Percentiles rank a stretch among this genome's conserved stretches.
These are phyloP conservation scores for Craniophora ligustri DNA, from an alignment of 2,888 invertebrate genomes.

Conservation along the genomic window DNA sequence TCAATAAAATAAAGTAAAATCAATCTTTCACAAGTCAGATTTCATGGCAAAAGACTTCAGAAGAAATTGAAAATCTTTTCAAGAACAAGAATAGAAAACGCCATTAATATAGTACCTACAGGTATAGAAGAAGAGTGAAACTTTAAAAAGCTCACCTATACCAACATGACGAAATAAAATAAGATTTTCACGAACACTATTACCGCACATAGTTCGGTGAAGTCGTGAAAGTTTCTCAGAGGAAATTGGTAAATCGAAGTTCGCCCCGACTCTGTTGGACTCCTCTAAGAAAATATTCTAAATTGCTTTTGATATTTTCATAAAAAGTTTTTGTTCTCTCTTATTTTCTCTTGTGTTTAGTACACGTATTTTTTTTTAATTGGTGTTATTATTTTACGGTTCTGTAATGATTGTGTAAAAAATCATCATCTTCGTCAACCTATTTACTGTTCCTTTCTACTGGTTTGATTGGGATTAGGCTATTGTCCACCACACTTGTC, in stretches of 20 bases:
- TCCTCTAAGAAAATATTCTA: conserved; percentile 49
- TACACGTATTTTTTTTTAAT: too few species aligned
- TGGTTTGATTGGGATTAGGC: too few species aligned
- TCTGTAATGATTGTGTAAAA: too few species aligned
- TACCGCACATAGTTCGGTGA: conserved; percentile 51
- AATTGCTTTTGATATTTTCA: conserved; percentile 58
- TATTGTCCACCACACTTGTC: too few species aligned
- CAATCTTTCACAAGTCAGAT: too few species aligned
- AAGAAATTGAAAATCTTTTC: too few species aligned
- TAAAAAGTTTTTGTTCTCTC: conserved; percentile 24
- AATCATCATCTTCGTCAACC: too few species aligned
- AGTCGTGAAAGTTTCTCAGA: conserved; percentile 43
- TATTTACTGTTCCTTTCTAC: too few species aligned
- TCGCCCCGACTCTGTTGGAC: conserved; percentile 34
- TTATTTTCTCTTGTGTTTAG: conserved; percentile 14
- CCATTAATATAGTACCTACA: background rate
- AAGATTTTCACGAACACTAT: conserved; percentile 39
- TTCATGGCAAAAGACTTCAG: too few species aligned
- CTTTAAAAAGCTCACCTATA: background rate
- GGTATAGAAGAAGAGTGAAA: background rate
- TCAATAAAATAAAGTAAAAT: too few species aligned
- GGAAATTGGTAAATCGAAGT: conserved; percentile 60
- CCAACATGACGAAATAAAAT: conserved; percentile 28
- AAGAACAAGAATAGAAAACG: background rate
- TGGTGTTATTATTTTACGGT: too few species aligned